Base-by-base conservation (phyloP, 2,113 vertebrate genomes). In the Mystacornis crossleyi region DNA sequence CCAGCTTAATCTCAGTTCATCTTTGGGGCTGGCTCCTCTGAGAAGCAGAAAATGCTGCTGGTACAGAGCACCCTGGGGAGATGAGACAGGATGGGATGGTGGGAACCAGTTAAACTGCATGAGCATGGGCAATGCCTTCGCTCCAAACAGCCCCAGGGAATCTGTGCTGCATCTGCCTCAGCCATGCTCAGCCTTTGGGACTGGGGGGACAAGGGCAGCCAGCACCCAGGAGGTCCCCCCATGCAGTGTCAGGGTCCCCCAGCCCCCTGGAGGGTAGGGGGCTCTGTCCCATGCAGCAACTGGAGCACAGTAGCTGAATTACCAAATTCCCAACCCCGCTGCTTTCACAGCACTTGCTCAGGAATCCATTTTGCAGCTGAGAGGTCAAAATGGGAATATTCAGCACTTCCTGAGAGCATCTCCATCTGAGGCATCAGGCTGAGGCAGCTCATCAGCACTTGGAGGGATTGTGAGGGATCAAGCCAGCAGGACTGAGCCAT, bases 91-190 rank as follows among this genome's bases (percentile, higher is more conserved):
- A 36, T 62, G 26, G 50, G 60, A 61, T 38, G 55, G 47, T 53
- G 42, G 24, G 38, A n/a, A 74, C n/a, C 66, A 34, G 33, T 55
- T 51, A 47, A 88, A 64, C 28, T 47, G 38, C 38, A 21, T 0
- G 1, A 43, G 24, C 42, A n/a, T 2, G 1, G 23, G 28, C 28
- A 81, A 6, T 4, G 3, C 18, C 40, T 21, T 42, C 4, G 11
- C 31, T 60, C 28, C 65, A 42, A 40, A 69, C 14, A 70, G 65
- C 40, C 18, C 45, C 45, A 60, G 50, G 48, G 20, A 24, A 73
- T 6, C 55, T 53, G n/a, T 47, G 62, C 64, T 50, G 43, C 43
- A 24, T 19, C 38, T 9, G 1, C 23, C 14, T 43, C 47, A 48
- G 69, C 53, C 18, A 10, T 31, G 61, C 51, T 82, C 40, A 33